These are phyloP conservation scores for Acleris sparsana DNA, from an alignment of 2,888 invertebrate species.

Conservation along the genomic window DNA sequence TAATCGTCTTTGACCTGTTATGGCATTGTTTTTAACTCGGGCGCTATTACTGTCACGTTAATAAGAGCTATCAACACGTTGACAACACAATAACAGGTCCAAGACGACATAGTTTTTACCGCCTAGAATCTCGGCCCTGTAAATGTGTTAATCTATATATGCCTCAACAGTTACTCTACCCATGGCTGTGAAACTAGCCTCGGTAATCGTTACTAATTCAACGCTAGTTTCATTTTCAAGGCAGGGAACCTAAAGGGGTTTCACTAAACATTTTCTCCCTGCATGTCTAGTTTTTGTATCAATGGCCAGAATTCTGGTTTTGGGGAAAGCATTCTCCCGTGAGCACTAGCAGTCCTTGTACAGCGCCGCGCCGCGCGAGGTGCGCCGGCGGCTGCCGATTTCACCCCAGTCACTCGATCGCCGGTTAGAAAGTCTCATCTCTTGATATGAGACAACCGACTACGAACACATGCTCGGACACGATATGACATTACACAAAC, in stretches of 20 bases:
- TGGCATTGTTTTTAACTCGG: no score
- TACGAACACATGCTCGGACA: conserved; percentile 25
- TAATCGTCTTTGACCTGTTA: no score
- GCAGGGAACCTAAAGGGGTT: background rate
- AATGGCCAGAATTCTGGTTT: conserved; percentile 28
- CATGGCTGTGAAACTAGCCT: background rate
- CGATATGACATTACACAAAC: conserved; percentile 27
- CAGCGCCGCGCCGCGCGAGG: conserved; percentile 34
- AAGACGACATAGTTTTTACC: no score
- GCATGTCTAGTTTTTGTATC: conserved; percentile 18
- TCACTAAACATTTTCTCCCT: conserved; percentile 10
- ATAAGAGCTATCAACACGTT: no score
- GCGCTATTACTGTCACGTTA: no score
- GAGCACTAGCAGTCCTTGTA: conserved; percentile 32
- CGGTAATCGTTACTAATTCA: background rate
- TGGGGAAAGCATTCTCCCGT: conserved; percentile 35
- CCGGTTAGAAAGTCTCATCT: conserved; percentile 72
- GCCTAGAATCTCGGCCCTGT: no score
- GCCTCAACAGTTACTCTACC: no score
- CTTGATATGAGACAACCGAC: conserved; percentile 61
- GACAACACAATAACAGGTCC: no score
- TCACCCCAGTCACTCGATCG: conserved; percentile 72
- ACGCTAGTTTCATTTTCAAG: background rate
- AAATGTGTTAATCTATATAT: no score
- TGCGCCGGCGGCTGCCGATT: conserved; percentile 54